These are phyloP conservation scores for Ericerus pela DNA, from an alignment of 1,140 invertebrate species.

Conservation along the genomic window DNA sequence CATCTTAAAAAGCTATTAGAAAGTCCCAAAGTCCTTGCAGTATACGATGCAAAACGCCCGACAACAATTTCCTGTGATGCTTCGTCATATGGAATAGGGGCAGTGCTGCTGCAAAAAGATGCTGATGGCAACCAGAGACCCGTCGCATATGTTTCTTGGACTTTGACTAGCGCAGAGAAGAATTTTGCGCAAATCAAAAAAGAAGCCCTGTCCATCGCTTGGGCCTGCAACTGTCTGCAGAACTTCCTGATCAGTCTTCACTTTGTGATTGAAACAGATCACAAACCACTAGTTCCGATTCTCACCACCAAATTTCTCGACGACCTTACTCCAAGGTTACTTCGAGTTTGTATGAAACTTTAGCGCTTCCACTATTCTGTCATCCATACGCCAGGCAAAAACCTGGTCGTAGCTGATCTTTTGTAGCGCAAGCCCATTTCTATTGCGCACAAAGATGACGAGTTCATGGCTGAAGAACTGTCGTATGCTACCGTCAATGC, in stretches of 20 bases:
- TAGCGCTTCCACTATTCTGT: too few species aligned
- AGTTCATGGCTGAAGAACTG: constrained; percentile 1
- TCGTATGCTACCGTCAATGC: constrained; percentile 4
- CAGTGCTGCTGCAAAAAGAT: constrained; percentile 23
- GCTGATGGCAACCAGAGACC: constrained; percentile 14
- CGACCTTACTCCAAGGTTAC: too few species aligned
- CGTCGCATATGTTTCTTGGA: constrained; percentile 30
- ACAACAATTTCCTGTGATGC: constrained; percentile 24
- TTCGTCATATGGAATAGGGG: constrained; percentile 21
- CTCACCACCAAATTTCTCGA: too few species aligned
- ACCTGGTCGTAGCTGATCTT: constrained; percentile 15
- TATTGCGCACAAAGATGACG: constrained; percentile 18
- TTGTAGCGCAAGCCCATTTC: constrained; percentile 20
- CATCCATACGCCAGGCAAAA: too few species aligned
- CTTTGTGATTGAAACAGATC: constrained; percentile 35
- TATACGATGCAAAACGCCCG: constrained; percentile 18
- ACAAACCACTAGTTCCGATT: constrained; percentile 33
- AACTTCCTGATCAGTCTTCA: constrained; percentile 31
- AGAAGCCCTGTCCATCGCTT: constrained; percentile 35
- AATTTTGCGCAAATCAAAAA: constrained; percentile 36
- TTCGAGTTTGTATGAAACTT: too few species aligned
- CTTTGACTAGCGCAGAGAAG: constrained; percentile 27
- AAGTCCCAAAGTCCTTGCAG: constrained; percentile 18
- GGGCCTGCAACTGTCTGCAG: constrained; percentile 30
- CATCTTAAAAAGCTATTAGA: constrained; percentile 22